Percentiles rank a stretch among this genome's conserved stretches.
phyloP scores from a whole-genome alignment of 2,888 invertebrate genomes.

The Digitonthophagus gazella region DNA sequence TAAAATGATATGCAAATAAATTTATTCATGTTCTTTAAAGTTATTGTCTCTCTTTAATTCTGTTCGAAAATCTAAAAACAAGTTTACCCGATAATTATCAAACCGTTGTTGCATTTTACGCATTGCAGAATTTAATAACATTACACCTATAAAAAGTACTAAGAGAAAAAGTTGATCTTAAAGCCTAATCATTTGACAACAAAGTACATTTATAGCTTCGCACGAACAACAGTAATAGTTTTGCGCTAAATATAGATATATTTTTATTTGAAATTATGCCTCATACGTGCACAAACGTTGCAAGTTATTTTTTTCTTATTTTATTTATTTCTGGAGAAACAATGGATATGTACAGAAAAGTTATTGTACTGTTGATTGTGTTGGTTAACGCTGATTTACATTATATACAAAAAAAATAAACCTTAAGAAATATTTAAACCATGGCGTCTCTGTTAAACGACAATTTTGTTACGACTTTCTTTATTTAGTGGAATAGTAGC shows the following conservation, averaged over 20 bases:
- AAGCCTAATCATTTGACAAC: constrained; percentile 19
- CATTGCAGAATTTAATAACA: constrained; percentile 5
- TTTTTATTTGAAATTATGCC: constrained; percentile 22
- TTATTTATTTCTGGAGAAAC: constrained; percentile 33
- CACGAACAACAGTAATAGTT: neutral
- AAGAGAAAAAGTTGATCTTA: constrained; percentile 4
- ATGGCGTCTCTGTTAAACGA: constrained; percentile 19
- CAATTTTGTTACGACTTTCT: constrained; percentile 22
- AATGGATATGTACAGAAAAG: constrained; percentile 38
- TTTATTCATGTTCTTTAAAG: neutral
- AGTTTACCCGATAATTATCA: neutral
- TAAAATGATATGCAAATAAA: constrained; percentile 26
- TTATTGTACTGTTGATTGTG: constrained; percentile 42
- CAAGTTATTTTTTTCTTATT: constrained; percentile 22
- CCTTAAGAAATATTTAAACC: constrained; percentile 28
- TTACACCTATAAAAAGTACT: constrained; percentile 13
- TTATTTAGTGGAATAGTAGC: constrained; percentile 45
- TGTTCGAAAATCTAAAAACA: neutral
- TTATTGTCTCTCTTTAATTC: constrained; percentile 11
- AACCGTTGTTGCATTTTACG: constrained; percentile 1
- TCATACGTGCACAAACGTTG: constrained; percentile 9
- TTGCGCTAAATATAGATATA: constrained; percentile 13
- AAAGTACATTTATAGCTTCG: constrained; percentile 17
- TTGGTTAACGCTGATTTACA: constrained; percentile 34
- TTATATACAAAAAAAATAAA: constrained; percentile 38